A percentile compares a stretch with the other conserved stretches of the same genome.
Conservation (phyloP, 1,140 invertebrate species). For the Aleiodes sp. region DNA sequence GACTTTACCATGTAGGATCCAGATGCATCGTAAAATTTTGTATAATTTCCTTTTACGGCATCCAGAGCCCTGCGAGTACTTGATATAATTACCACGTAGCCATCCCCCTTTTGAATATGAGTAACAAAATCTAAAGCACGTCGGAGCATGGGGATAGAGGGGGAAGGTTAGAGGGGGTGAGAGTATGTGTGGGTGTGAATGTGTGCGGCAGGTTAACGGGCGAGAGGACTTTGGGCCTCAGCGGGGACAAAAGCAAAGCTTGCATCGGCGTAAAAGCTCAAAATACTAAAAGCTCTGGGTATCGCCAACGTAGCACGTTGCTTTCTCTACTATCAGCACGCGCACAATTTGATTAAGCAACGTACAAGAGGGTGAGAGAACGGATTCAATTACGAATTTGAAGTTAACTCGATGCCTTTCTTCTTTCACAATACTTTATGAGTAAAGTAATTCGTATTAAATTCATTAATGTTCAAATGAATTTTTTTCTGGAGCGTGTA, state of each 20-base stretch:
- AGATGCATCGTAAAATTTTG: constrained; percentile 29
- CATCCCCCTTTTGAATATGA: neutral
- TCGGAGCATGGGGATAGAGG: neutral
- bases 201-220: neutral
- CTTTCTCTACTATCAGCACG: neutral
- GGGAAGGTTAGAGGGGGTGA: neutral
- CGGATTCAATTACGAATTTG: constrained; percentile 44
- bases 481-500: neutral
- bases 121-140: constrained; percentile 29
- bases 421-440: neutral
- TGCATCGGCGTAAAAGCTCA: constrained; percentile 34
- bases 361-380: constrained; percentile 35
- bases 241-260: constrained; percentile 32
- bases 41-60: constrained; percentile 31
- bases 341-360: constrained; percentile 4
- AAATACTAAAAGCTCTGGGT: constrained; percentile 41
- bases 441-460: neutral
- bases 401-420: neutral
- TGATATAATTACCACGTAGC: constrained; percentile 38
- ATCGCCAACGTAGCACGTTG: neutral
- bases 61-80: constrained; percentile 25
- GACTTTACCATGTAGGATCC: neutral
- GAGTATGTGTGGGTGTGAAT: constrained; percentile 2
- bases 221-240: neutral
- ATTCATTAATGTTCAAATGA: neutral